These are phyloP conservation scores for Tenthredo notha DNA, from an alignment of 2,888 invertebrate genomes.

Conservation along the genomic window DNA sequence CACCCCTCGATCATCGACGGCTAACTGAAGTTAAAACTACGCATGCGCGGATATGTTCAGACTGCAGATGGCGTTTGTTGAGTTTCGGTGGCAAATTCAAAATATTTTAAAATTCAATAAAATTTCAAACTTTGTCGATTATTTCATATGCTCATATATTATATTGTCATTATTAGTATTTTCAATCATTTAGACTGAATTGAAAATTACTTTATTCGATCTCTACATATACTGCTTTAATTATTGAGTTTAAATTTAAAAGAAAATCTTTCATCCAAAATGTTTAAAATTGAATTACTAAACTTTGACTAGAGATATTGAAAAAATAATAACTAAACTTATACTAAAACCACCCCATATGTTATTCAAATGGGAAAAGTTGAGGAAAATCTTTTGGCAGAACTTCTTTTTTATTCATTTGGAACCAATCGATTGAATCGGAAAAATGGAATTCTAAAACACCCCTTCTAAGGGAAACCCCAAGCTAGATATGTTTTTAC, in stretches of 20 bases:
- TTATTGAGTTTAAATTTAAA: neutral
- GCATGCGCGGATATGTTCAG: neutral
- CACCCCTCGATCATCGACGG: constrained; percentile 20
- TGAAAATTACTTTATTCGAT: neutral
- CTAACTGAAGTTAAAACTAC: neutral
- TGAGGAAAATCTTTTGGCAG: too few relatives aligned
- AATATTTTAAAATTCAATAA: neutral
- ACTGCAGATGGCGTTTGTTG: neutral
- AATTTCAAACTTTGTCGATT: neutral
- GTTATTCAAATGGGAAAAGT: too few relatives aligned
- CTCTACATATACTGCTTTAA: neutral
- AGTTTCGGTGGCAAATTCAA: neutral
- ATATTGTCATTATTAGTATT: neutral
- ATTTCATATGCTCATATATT: neutral
- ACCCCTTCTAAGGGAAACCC: too few relatives aligned
- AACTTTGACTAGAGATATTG: too few relatives aligned
- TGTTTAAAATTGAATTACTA: too few relatives aligned
- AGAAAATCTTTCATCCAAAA: neutral
- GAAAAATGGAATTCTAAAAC: too few relatives aligned
- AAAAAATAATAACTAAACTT: too few relatives aligned
- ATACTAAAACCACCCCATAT: too few relatives aligned
- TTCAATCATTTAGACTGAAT: neutral
- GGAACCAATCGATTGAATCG: too few relatives aligned
- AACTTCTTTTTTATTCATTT: too few relatives aligned
- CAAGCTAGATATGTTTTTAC: neutral